phyloP scores from a whole-genome alignment of 2,888 invertebrate species.

The Xanthia togata region DNA sequence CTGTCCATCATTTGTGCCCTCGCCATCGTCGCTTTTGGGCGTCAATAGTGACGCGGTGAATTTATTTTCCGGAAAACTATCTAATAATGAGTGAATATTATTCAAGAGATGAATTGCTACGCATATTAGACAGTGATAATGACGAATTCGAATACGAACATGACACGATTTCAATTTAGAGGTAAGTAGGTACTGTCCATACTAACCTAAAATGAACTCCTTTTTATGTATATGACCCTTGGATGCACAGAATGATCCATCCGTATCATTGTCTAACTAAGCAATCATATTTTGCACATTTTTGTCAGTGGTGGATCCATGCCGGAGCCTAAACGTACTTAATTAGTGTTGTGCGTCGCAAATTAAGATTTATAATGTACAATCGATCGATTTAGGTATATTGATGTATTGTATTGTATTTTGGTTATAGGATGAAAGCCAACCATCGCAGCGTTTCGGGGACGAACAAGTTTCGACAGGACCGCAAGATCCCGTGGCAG shows the following conservation, averaged over 20 bases:
- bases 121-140: background rate
- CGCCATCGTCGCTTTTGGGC: no score
- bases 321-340: conserved; percentile 6
- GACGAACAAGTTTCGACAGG: conserved; percentile 7
- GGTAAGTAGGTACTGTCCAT: conserved; percentile 3
- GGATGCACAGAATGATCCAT: conserved; percentile 7
- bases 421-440: conserved; percentile 8
- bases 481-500: conserved; percentile 8
- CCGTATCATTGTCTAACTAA: conserved; percentile 9
- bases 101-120: background rate
- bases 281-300: conserved; percentile 3
- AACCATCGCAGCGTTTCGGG: conserved; percentile 6
- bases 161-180: conserved; percentile 5
- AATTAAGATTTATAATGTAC: background rate
- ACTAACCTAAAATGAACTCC: conserved; percentile 3
- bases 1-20: background rate
- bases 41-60: no score
- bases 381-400: conserved; percentile 8
- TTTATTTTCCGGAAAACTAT: no score
- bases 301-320: conserved; percentile 2
- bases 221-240: conserved; percentile 4
- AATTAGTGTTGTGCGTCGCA: conserved; percentile 2
- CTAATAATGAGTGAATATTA: background rate
- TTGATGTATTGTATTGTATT: conserved; percentile 6
- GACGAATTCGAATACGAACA: conserved; percentile 1